Conservation (phyloP, 2,797 vertebrate species). For the Tolypeutes matacus region DNA sequence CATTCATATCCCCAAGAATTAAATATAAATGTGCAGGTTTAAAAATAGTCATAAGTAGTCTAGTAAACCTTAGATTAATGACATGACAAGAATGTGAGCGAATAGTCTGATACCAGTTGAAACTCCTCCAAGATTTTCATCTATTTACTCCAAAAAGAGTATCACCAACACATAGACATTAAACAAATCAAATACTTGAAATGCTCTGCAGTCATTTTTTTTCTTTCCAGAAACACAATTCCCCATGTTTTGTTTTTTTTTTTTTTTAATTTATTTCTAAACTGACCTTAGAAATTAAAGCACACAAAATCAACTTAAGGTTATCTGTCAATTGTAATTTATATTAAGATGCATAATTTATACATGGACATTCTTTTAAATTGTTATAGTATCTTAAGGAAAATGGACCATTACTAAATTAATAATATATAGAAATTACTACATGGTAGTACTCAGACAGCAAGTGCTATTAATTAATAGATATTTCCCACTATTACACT, state of each 20-base stretch:
- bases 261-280: slow-evolving; percentile 50
- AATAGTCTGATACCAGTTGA: neutral
- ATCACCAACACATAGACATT: neutral
- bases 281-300: slow-evolving; percentile 37
- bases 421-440: neutral
- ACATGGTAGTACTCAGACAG: neutral
- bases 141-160: slow-evolving; percentile 48
- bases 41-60: slow-evolving; percentile 33
- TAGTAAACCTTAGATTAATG: slow-evolving; percentile 27
- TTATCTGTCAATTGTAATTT: neutral
- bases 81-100: slow-evolving; percentile 34
- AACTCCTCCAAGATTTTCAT: slow-evolving; percentile 44
- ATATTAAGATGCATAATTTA: neutral
- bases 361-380: neutral
- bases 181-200: slow-evolving; percentile 36
- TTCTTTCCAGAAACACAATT: slow-evolving; percentile 10
- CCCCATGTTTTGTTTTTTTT: too few species aligned
- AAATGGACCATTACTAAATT: neutral
- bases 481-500: neutral
- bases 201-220: neutral
- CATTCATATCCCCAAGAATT: neutral
- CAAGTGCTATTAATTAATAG: neutral
- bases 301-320: neutral
- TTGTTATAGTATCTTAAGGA: neutral
- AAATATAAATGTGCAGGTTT: slow-evolving; percentile 20